Conservation (phyloP, 2,888 invertebrate genomes). For the Amphipoea lucens region DNA sequence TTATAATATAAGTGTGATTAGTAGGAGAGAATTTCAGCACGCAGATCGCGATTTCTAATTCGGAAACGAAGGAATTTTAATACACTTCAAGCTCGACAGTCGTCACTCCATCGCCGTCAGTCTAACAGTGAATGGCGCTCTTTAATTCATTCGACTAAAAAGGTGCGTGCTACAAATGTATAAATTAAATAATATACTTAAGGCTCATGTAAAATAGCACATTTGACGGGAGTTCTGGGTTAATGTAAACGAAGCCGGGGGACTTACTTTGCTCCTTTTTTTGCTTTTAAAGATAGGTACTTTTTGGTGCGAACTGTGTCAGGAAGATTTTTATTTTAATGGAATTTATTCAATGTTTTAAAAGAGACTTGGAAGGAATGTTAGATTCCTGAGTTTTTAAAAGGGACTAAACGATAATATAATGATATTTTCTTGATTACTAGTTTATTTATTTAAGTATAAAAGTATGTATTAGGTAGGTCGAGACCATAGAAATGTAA, state of each 20-base stretch:
- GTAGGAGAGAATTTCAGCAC: neutral
- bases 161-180: slow-evolving; percentile 38
- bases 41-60: slow-evolving; percentile 22
- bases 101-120: slow-evolving; percentile 20
- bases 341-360: neutral
- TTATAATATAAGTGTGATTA: neutral
- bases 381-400: neutral
- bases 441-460: too few relatives aligned
- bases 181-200: slow-evolving; percentile 53
- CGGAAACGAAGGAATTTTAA: slow-evolving; percentile 46
- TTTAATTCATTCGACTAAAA: slow-evolving; percentile 54
- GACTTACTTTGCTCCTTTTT: neutral
- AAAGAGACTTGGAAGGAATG: neutral
- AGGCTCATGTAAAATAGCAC: slow-evolving; percentile 26
- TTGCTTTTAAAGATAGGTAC: neutral
- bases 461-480: too few relatives aligned
- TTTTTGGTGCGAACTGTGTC: neutral
- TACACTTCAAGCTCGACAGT: slow-evolving; percentile 18
- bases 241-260: slow-evolving; percentile 1
- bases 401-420: neutral
- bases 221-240: slow-evolving; percentile 9
- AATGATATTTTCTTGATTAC: too few relatives aligned
- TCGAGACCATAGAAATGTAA: too few relatives aligned
- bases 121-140: slow-evolving; percentile 38
- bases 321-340: neutral